Evolutionary conservation across 1,140 invertebrate species (phyloP), one percentile per base, ranked within the genome.

Genomic region (Lordiphosa mommai): DNA sequence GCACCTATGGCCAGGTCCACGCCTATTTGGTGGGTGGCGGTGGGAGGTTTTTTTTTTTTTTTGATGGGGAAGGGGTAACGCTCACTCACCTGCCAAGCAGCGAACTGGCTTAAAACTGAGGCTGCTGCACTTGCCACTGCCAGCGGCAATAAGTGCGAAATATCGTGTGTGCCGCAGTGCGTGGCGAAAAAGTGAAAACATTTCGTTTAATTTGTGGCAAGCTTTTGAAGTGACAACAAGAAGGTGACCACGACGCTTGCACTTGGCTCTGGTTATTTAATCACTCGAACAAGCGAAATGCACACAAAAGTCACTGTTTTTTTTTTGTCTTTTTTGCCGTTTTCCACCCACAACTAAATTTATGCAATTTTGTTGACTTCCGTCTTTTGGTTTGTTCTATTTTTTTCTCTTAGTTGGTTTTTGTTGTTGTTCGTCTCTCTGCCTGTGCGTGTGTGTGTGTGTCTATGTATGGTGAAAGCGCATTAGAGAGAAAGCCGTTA

Each of bases 111-210:
- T 58, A 58, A 16, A 59, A 52, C 41, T 58, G 41, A 46, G 36
- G 32, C 10, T 57, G 38, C 59, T 51, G 33, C 36, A 52, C 32
- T 52, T 72, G 49, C 8, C 58, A 27, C 23, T 4, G 33, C 52
- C 38, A 58, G 43, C 48, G 8, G 32, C 50, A 57, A 36, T 61
- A 66, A 61, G 71, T 67, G 71, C 67, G 61, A 82, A 76, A 57
- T 68, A 60, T 76, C 71, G 66, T 76, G 71, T 33, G 44, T 34
- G 51, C 76, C 76, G 64, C 58, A 67, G 72, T 84, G 76, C 77
- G 76, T 80, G 44, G 52, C 76, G 77, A 76, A 61, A 80, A 80
- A 80, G 76, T 82, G 76, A 74, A 76, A 80, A 76, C 76, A 80
- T 80, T 66, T 53, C 50, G n/a, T 14, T 33, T 14, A 49, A 56